These are phyloP conservation scores for Gonioctena quinquepunctata DNA, from an alignment of 1,140 invertebrate genomes.

Conservation along the genomic window DNA sequence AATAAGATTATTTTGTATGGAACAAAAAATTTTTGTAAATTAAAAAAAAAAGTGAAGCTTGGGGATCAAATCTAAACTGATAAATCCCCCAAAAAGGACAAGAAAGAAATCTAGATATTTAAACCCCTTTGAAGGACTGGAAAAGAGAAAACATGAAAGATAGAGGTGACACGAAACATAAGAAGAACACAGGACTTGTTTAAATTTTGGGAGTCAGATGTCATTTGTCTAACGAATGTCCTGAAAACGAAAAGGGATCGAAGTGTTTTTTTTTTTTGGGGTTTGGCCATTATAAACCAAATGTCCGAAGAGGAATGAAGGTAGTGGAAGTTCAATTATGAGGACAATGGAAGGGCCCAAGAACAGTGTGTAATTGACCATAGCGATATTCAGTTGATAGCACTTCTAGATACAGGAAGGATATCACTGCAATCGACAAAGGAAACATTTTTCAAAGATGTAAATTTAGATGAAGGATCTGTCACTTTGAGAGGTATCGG, in stretches of 20 bases:
- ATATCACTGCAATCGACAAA: background rate
- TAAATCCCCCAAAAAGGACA: too few species aligned
- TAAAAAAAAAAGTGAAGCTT: constrained; percentile 30
- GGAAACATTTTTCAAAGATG: background rate
- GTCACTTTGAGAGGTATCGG: too few species aligned
- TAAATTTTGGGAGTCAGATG: constrained; percentile 16
- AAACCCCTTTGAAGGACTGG: background rate
- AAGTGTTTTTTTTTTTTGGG: constrained; percentile 20
- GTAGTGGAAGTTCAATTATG: background rate
- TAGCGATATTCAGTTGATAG: background rate
- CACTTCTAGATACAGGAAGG: background rate
- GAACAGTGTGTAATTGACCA: too few species aligned
- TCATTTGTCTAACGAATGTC: constrained; percentile 15
- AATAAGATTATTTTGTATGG: constrained; percentile 30
- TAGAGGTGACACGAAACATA: background rate
- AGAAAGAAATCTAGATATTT: background rate
- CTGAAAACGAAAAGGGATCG: constrained; percentile 2
- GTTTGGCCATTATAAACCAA: constrained; percentile 13
- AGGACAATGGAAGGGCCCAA: background rate
- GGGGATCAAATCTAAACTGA: background rate
- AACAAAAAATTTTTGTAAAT: constrained; percentile 20
- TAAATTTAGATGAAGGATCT: too few species aligned
- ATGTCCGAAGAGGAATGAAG: background rate
- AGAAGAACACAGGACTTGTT: too few species aligned
- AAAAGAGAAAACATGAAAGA: background rate